Evolutionary conservation across 2,888 invertebrate species (phyloP).

Genomic region (Spilarctia lutea): DNA sequence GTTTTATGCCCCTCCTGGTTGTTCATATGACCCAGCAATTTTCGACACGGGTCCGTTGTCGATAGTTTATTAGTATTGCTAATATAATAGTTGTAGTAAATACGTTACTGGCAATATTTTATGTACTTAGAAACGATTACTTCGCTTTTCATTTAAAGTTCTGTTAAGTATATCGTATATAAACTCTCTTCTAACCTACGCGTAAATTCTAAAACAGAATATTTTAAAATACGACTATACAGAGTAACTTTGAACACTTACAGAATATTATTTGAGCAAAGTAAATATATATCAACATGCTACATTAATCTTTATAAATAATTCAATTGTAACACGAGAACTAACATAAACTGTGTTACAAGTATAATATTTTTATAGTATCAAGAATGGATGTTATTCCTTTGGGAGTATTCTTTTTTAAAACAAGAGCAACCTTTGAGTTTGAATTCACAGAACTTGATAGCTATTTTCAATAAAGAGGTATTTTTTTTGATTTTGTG

Average conservation of each 20-base stretch:
- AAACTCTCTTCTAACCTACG: neutral
- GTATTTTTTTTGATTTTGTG: neutral
- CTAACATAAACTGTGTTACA: neutral
- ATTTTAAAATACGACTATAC: neutral
- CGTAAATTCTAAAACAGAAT: neutral
- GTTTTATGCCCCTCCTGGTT: no score
- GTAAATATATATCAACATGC: neutral
- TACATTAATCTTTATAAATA: neutral
- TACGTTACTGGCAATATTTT: no score
- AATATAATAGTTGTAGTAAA: no score
- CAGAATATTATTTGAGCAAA: neutral
- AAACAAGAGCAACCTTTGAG: neutral
- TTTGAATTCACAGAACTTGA: neutral
- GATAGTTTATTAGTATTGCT: no score
- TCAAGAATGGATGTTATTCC: neutral
- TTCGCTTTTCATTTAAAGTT: no score
- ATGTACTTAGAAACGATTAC: no score
- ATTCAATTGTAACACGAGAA: conserved; percentile 2
- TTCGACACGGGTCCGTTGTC: no score
- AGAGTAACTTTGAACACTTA: neutral
- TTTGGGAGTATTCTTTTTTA: neutral
- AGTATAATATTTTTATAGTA: conserved; percentile 1
- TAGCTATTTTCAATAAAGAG: neutral
- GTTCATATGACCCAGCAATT: no score
- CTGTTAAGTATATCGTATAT: neutral